Percentiles rank a stretch among this genome's conserved stretches.
These are phyloP conservation scores for Nixonia krombeini DNA, from an alignment of 1,140 invertebrate genomes.

Conservation along the genomic window DNA sequence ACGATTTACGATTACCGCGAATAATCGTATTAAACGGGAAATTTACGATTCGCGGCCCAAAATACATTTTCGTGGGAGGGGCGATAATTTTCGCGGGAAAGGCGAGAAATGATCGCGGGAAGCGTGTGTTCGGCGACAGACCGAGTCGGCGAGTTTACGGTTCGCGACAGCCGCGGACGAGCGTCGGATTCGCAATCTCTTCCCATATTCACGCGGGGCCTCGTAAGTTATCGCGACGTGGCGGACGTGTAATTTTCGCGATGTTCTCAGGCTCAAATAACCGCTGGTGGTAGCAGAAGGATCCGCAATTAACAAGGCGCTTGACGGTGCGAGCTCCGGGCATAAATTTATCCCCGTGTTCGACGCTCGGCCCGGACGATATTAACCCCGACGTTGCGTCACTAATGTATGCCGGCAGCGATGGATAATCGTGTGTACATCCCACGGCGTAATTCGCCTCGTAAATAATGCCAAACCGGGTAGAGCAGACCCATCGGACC, in stretches of 20 bases:
- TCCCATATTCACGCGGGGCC: constrained; percentile 5
- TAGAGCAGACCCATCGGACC: too few relatives aligned
- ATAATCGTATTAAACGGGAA: too few relatives aligned
- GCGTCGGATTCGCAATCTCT: not conserved
- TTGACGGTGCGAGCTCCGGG: constrained; percentile 29
- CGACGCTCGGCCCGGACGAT: constrained; percentile 26
- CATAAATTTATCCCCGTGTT: constrained; percentile 45
- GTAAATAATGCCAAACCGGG: constrained; percentile 42
- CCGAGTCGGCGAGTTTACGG: too few relatives aligned
- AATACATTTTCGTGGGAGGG: too few relatives aligned
- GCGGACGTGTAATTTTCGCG: constrained; percentile 43
- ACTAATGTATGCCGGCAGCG: constrained; percentile 51
- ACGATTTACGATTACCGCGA: too few relatives aligned
- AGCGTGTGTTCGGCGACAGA: too few relatives aligned
- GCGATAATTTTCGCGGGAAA: too few relatives aligned
- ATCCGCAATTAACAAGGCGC: constrained; percentile 52
- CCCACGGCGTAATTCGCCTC: constrained; percentile 36
- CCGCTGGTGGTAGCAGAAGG: constrained; percentile 43
- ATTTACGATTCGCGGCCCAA: too few relatives aligned
- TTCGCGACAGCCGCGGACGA: too few relatives aligned
- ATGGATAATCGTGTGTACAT: constrained; percentile 44
- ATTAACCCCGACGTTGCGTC: constrained; percentile 55
- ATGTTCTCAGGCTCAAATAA: constrained; percentile 34
- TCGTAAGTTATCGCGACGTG: constrained; percentile 27
- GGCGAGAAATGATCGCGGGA: too few relatives aligned